These are phyloP conservation scores for Orestias chungarensis DNA, from an alignment of 2,797 vertebrate species.

Conservation along the genomic window DNA sequence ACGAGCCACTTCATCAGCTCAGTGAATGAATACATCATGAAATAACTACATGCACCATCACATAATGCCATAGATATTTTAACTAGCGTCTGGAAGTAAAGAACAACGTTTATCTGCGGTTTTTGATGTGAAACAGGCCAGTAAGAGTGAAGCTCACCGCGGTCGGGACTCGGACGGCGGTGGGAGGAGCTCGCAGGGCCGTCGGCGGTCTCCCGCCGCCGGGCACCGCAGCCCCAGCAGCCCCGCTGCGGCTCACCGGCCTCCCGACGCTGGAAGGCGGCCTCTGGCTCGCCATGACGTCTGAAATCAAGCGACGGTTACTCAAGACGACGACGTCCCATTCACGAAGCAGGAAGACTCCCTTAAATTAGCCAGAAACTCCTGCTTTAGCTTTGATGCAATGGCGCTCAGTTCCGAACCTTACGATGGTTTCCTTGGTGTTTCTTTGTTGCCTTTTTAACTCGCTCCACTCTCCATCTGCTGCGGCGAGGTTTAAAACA, in stretches of 20 bases:
- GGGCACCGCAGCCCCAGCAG: constrained; percentile 73
- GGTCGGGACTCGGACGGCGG: constrained; percentile 82
- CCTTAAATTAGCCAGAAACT: background rate
- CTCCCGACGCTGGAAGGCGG: constrained; percentile 75
- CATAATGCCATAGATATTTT: too few relatives aligned
- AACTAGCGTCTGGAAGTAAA: too few relatives aligned
- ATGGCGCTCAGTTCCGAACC: background rate
- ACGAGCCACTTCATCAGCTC: too few relatives aligned
- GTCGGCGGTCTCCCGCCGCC: constrained; percentile 80
- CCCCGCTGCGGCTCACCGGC: constrained; percentile 82
- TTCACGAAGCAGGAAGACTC: too few relatives aligned
- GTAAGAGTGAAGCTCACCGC: constrained; percentile 71
- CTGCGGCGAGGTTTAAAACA: background rate
- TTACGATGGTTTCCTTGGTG: background rate
- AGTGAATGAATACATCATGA: too few relatives aligned
- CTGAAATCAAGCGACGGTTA: background rate
- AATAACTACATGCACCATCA: too few relatives aligned
- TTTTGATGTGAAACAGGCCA: too few relatives aligned
- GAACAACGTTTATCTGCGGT: too few relatives aligned
- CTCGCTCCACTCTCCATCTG: background rate
- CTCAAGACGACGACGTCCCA: too few relatives aligned
- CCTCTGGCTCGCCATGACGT: constrained; percentile 75
- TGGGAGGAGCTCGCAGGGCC: constrained; percentile 81
- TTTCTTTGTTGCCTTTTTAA: too few relatives aligned
- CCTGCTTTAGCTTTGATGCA: background rate